These are phyloP conservation scores for Nothoprocta pentlandii DNA, from an alignment of 2,113 vertebrate genomes.

Conservation along the genomic window DNA sequence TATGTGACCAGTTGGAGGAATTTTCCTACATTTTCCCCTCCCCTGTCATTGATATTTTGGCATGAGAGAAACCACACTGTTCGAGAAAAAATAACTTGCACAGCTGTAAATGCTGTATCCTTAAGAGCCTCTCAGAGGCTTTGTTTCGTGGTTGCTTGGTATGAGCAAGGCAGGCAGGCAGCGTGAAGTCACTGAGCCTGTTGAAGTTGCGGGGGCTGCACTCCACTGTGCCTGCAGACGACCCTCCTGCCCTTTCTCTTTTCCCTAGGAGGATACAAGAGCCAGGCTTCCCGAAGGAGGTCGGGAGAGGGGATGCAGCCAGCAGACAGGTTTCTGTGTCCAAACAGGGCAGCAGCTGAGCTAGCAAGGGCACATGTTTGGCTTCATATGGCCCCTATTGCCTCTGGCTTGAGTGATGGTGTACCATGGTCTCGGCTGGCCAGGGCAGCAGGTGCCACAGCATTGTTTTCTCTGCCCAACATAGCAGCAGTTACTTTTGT, in stretches of 20 bases:
- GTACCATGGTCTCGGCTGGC: not conserved
- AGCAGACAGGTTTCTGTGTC: not conserved
- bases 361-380: not conserved
- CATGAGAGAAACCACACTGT: not conserved
- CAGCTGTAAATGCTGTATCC: not conserved
- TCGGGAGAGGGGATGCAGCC: not conserved
- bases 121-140: not conserved
- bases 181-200: not conserved
- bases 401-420: constrained; percentile 19
- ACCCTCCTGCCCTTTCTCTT: not conserved
- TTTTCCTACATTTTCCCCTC: not conserved
- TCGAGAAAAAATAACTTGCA: not conserved
- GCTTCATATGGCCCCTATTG: not conserved
- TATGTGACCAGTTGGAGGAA: not conserved
- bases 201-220: not conserved
- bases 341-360: constrained; percentile 14
- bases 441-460: constrained; percentile 57
- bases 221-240: rapidly evolving
- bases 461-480: not conserved
- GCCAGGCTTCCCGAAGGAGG: rapidly evolving
- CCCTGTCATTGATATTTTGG: not conserved
- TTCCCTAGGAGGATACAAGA: not conserved
- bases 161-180: not conserved
- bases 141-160: not conserved
- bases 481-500: constrained; percentile 5